Conservation (phyloP, 1,140 invertebrate species). For the Sweltsa coloradensis region DNA sequence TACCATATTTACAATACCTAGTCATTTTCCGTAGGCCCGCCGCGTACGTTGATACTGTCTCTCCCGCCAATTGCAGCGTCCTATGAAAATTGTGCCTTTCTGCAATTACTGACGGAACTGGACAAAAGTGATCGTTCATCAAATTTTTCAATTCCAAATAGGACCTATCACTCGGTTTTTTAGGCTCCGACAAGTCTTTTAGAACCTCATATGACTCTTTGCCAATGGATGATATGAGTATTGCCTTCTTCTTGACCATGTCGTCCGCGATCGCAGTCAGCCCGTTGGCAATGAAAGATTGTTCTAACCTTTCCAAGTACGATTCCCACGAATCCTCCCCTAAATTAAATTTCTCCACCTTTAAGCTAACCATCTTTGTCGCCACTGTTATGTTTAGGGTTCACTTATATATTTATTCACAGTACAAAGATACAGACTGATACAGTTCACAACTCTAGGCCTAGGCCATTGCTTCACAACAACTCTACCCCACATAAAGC, state of each 20-base stretch:
- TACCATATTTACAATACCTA: neutral
- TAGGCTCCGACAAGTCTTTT: neutral
- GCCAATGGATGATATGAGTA: neutral
- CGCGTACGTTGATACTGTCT: neutral
- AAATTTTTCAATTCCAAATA: neutral
- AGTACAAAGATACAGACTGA: too few species aligned
- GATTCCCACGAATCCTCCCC: conserved; percentile 2
- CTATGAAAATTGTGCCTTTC: neutral
- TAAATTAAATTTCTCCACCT: too few species aligned
- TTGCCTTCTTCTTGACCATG: neutral
- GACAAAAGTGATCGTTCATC: neutral
- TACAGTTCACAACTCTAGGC: too few species aligned
- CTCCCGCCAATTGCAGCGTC: neutral
- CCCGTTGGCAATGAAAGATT: neutral
- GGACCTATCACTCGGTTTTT: neutral
- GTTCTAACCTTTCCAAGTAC: neutral
- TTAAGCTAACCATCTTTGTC: too few species aligned
- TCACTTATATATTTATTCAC: too few species aligned
- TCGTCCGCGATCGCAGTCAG: neutral
- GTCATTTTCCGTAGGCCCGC: neutral
- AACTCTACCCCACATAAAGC: too few species aligned
- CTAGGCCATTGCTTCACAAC: too few species aligned
- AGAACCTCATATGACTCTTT: neutral
- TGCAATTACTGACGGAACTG: neutral
- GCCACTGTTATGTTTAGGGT: too few species aligned